Base-by-base conservation (phyloP, 2,888 invertebrate species). In the Chrysopilus asiliformis region DNA sequence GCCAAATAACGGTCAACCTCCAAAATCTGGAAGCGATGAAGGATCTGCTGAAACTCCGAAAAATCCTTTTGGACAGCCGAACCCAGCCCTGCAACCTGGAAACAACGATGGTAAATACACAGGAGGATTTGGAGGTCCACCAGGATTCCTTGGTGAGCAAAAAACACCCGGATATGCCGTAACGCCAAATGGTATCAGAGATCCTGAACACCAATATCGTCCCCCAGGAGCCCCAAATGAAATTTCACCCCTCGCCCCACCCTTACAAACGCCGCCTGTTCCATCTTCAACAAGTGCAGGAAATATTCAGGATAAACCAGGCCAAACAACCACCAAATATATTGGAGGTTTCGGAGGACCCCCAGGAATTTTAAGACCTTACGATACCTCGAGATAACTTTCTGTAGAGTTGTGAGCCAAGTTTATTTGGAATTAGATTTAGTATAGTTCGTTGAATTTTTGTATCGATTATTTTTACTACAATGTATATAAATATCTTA, bases 301-400 rank as follows among this genome's bases (percentile, higher is more conserved):
- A 25, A 14, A 28, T 16, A 19, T 12, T 13, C n/a, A n/a, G n/a
- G n/a, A n/a, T n/a, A n/a, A n/a, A n/a, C n/a, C n/a, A n/a, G 35
- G 22, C 4, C 31, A 32, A 4, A 34, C 29, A 9, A 32, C 36
- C 15, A 32, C 9, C 2, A 50, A 49, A 32, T 55, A 53, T 36
- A 50, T 46, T 2, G 57, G 49, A 3, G 52, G 55, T 20, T 62
- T 62, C 33, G 62, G 62, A 4, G 62, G 61, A 8, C 60, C 62
- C 7, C 60, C 62, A 5, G 62, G 62, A 10, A 40, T 62, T 24
- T 49, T 62, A 10, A 45, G 45, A 13, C 62, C 61, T 22, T 62
- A 51, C 41, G 61, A 61, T 22, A 10, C n/a, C n/a, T n/a, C n/a
- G n/a, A n/a, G n/a, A n/a, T n/a, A n/a, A n/a, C n/a, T n/a, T n/a